Evolutionary conservation across 92 coral and sea anemone genomes (phyloP), one percentile per base, ranked within the genome.

Genomic region (Epizoanthus scotinus): DNA sequence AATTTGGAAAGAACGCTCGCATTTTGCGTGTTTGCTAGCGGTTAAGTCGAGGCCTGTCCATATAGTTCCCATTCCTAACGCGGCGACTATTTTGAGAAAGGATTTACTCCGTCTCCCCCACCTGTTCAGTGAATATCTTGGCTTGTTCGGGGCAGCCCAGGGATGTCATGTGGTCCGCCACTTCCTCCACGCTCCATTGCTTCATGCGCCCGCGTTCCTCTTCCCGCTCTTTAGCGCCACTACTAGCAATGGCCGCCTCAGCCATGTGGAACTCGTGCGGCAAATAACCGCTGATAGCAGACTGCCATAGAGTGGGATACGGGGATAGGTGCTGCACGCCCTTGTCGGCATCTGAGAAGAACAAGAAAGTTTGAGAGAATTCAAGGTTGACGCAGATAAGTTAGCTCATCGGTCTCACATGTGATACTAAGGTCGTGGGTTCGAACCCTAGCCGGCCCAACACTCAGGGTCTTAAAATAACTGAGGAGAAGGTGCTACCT

Each of bases 301-400:
- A 81, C 27, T 81, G 91, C 91, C 91, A 88, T 0, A 87, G 91
- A 10, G 72, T 80, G 12, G 91, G 77, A 61, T 84, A 88, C 0
- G 91, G 86, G 13, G 93, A 68, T 47, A 63, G 63, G 77, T 87
- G 86, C 59, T 87, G 93, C 8, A 89, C 84, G 15, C 86, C 91
- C 66, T 89, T 89, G 79, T 89, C 93, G 26, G 89, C 91, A 47
- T 67, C 91, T 88, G 77, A 10, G 67, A 62, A 62, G 5, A 25
- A 25, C 67, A 26, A 25, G 5, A 22, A 17, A 28, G 22, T 8
- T 24, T 62, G 18, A 28, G 17, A 62, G 40, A 34, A 6, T 34
- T 0, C 21, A 8, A 9, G 26, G 67, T 22, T 62, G 13, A 10
- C 8, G n/a, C n/a, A 62, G 17, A 34, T 34, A 34, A n/a, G n/a